Conservation (phyloP, 2,113 vertebrate genomes). For the Actenoides hombroni region DNA sequence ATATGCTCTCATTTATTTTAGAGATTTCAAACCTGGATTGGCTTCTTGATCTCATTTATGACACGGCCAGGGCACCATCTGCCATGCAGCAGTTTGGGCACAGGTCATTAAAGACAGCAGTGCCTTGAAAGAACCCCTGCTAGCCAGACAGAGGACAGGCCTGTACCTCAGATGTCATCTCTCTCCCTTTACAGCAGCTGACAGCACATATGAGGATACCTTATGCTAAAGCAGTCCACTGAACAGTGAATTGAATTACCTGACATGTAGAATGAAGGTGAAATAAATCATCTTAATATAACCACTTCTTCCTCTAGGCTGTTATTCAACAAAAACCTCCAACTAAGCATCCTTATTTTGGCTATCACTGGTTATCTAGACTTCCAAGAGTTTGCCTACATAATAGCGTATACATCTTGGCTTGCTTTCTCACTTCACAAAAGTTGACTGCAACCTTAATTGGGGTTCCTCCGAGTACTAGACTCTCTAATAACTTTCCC, state of each 20-base stretch:
- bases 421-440: not conserved
- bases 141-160: fast-evolving
- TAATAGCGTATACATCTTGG: not conserved
- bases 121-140: not conserved
- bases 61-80: not conserved
- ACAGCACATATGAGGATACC: not conserved
- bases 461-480: not conserved
- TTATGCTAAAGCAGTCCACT: not conserved
- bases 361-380: not conserved
- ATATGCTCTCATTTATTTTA: not conserved
- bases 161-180: not conserved
- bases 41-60: not conserved
- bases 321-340: not conserved
- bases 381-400: not conserved
- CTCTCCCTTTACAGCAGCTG: not conserved
- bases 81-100: not conserved
- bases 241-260: not conserved
- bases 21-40: not conserved
- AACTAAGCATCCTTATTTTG: not conserved
- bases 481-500: not conserved
- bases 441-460: not conserved
- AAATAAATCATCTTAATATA: not conserved
- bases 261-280: not conserved
- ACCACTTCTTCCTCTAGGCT: not conserved
- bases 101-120: not conserved